phyloP scores from a whole-genome alignment of 92 coral and sea anemone genomes.

The Parazoanthus darwini region DNA sequence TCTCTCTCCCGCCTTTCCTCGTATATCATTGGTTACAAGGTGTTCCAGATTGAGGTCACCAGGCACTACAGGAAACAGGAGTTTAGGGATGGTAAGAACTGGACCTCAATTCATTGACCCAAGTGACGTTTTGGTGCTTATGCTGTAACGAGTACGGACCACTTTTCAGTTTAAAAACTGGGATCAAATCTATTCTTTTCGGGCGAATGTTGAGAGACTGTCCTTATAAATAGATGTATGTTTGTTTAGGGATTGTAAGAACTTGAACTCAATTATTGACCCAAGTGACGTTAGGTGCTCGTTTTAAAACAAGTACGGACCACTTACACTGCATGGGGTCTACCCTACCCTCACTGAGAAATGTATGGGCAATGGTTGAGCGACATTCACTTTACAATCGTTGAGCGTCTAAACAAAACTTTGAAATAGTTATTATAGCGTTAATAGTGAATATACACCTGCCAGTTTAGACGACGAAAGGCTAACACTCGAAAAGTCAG shows the following conservation, averaged over 20 bases:
- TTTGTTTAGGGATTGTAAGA: too few species aligned
- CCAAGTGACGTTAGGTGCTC: too few species aligned
- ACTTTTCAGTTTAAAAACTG: background rate
- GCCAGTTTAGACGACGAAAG: background rate
- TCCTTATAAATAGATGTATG: too few species aligned
- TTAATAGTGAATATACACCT: background rate
- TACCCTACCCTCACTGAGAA: too few species aligned
- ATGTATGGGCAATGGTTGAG: background rate
- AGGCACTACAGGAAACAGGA: slow-evolving; percentile 94
- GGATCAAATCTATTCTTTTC: background rate
- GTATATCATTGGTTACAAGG: slow-evolving; percentile 94
- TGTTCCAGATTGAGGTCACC: slow-evolving; percentile 99
- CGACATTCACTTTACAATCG: background rate
- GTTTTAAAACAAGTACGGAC: too few species aligned
- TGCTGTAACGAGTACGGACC: background rate
- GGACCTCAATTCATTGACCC: background rate
- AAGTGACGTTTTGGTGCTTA: background rate
- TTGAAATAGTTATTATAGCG: too few species aligned
- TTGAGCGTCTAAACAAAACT: background rate
- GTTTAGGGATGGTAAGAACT: slow-evolving; percentile 92
- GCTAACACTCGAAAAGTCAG: too few species aligned
- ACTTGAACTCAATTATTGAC: too few species aligned
- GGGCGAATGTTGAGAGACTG: too few species aligned
- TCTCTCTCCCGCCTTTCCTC: slow-evolving; percentile 89
- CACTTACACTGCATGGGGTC: too few species aligned